Evolutionary conservation across 1,140 invertebrate genomes (phyloP).

Genomic region (Drosophila sproati): DNA sequence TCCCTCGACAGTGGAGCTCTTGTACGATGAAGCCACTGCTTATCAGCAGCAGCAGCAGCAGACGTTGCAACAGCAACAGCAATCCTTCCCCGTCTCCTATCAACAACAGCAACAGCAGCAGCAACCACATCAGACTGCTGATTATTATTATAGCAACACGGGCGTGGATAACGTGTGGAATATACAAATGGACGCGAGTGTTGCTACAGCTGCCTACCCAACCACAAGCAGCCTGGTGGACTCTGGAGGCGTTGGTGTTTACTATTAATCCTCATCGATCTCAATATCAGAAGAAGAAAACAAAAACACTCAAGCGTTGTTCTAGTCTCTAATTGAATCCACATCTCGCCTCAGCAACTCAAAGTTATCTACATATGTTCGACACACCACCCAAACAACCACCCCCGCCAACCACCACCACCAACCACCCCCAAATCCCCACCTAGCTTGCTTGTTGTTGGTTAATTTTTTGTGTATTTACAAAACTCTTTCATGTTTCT

Average conservation of each 20-base stretch:
- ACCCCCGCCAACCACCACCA: too few relatives aligned
- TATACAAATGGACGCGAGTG: constrained; percentile 71
- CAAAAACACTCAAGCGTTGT: constrained; percentile 70
- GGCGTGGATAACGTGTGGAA: constrained; percentile 77
- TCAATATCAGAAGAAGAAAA: constrained; percentile 1
- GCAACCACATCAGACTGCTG: constrained; percentile 50
- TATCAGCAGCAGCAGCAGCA: constrained; percentile 58
- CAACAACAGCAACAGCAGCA: constrained; percentile 51
- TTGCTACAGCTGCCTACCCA: constrained; percentile 17
- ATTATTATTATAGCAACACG: constrained; percentile 78
- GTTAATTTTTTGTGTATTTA: constrained; percentile 41
- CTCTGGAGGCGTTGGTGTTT: constrained; percentile 32
- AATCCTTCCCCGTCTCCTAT: constrained; percentile 30
- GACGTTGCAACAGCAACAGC: constrained; percentile 35
- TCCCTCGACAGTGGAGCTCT: constrained; percentile 42
- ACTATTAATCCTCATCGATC: constrained; percentile 51
- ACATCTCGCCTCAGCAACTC: constrained; percentile 19
- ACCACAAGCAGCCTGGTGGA: not conserved
- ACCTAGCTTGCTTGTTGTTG: constrained; percentile 54
- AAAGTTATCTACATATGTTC: constrained; percentile 20
- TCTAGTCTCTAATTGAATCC: constrained; percentile 76
- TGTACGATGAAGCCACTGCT: constrained; percentile 54
- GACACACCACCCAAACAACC: too few relatives aligned
- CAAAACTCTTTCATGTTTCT: constrained; percentile 49
- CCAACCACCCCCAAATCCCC: not conserved